Conservation (phyloP, 2,888 invertebrate species). For the Noctua comes region DNA sequence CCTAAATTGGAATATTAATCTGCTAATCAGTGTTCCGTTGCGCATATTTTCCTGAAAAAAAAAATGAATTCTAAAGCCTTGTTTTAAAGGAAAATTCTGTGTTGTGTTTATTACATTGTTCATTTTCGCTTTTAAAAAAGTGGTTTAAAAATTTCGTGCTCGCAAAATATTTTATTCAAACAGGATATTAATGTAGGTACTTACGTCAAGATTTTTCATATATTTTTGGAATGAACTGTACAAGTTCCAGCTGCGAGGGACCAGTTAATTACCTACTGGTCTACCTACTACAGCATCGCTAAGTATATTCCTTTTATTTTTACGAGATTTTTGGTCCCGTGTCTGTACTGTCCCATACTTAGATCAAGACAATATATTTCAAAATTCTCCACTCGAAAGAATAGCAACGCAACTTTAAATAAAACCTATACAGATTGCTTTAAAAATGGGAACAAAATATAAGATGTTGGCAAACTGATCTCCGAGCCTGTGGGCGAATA, state of each 20-base stretch:
- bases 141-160: neutral
- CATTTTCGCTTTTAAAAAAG: slow-evolving; percentile 23
- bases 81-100: neutral
- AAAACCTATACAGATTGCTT: slow-evolving; percentile 14
- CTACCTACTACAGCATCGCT: neutral
- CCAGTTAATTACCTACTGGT: neutral
- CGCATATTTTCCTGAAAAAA: slow-evolving; percentile 21
- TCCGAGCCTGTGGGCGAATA: neutral
- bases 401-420: neutral
- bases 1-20: slow-evolving; percentile 51
- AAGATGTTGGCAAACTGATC: slow-evolving; percentile 14
- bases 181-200: slow-evolving; percentile 15
- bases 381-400: neutral
- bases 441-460: slow-evolving; percentile 23
- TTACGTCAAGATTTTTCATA: neutral
- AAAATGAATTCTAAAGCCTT: slow-evolving; percentile 2
- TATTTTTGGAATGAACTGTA: neutral
- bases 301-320: neutral
- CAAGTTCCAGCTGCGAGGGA: neutral
- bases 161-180: slow-evolving; percentile 18
- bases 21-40: slow-evolving; percentile 32
- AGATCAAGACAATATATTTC: neutral
- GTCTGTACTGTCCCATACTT: no score
- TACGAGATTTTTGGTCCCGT: neutral
- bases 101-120: slow-evolving; percentile 10